A percentile compares a stretch with the other conserved stretches of the same genome.
phyloP scores from a whole-genome alignment of 2,113 vertebrate genomes.

The Zingel zingel region DNA sequence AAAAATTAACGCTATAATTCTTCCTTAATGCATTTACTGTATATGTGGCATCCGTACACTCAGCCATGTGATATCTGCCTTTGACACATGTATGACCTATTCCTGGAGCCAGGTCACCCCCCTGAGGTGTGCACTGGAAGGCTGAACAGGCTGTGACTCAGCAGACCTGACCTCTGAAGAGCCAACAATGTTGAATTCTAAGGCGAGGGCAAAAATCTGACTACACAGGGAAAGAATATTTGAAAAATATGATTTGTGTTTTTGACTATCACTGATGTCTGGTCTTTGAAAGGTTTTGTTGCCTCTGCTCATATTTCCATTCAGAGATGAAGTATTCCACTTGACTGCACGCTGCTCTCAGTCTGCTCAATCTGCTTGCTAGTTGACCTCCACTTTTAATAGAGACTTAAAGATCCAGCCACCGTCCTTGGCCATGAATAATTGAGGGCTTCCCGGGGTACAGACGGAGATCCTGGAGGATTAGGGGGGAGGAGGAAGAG shows the following conservation, averaged over 20 bases:
- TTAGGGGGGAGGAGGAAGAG: constrained; percentile 45
- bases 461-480: constrained; percentile 55
- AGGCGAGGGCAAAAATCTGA: not conserved
- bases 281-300: not conserved
- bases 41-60: constrained; percentile 10
- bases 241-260: not conserved
- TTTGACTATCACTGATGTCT: constrained; percentile 10
- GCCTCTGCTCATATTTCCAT: constrained; percentile 17
- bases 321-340: constrained; percentile 2
- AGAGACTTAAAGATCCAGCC: constrained; percentile 59
- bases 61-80: constrained; percentile 33
- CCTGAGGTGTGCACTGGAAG: constrained; percentile 19
- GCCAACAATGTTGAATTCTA: not conserved
- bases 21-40: constrained; percentile 7
- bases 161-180: constrained; percentile 36
- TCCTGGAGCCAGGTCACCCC: constrained; percentile 33
- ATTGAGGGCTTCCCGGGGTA: constrained; percentile 68
- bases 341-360: constrained; percentile 40
- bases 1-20: not conserved
- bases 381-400: constrained; percentile 69
- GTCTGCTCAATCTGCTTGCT: constrained; percentile 40
- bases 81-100: constrained; percentile 49
- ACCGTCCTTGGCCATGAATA: constrained; percentile 67
- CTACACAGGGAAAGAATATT: not conserved
- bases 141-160: constrained; percentile 49